These are phyloP conservation scores for Microtus ochrogaster DNA, from an alignment of 2,113 vertebrate genomes.

Conservation along the genomic window DNA sequence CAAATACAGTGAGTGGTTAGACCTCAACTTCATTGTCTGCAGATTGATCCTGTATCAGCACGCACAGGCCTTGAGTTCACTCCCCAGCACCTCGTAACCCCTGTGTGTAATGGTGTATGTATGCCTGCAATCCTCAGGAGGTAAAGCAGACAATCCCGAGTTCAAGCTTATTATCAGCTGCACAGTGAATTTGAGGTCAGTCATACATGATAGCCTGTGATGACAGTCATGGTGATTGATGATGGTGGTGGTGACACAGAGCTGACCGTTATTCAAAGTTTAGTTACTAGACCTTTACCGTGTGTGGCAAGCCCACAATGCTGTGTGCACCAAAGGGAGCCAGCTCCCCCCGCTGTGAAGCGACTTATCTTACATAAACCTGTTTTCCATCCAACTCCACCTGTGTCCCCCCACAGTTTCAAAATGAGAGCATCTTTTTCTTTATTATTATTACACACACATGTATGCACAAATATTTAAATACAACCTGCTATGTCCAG, in stretches of 20 bases:
- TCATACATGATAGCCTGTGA: neutral
- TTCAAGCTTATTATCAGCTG: neutral
- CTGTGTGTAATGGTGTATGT: neutral
- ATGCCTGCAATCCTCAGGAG: neutral
- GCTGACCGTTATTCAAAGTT: constrained; percentile 18
- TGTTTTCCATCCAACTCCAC: neutral
- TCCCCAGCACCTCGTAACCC: neutral
- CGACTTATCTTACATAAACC: neutral
- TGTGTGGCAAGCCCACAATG: neutral
- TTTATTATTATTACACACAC: neutral
- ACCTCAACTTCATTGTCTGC: neutral
- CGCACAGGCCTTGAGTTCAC: neutral
- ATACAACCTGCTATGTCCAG: neutral
- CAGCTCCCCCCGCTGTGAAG: neutral
- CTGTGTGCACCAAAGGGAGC: neutral
- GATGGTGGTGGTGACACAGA: neutral
- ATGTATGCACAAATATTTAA: neutral
- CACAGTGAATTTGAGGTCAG: neutral
- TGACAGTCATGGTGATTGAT: neutral
- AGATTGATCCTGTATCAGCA: neutral
- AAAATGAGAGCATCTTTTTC: neutral
- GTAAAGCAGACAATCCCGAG: neutral
- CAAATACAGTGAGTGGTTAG: neutral
- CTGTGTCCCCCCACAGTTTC: neutral
- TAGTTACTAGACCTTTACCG: neutral